Conservation (phyloP, 1,140 invertebrate genomes). For the Platyscapa corneri region DNA sequence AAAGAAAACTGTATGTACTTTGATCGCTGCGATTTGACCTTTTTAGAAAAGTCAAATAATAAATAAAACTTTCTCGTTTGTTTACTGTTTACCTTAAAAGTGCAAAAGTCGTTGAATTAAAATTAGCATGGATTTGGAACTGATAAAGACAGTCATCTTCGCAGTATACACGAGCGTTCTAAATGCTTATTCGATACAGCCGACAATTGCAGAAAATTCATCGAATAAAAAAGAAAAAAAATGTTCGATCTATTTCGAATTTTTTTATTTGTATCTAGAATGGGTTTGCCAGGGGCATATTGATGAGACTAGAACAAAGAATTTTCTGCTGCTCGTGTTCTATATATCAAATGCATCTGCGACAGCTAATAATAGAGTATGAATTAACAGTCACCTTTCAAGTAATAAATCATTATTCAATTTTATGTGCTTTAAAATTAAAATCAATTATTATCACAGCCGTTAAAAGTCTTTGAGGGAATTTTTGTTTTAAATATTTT, state of each 20-base stretch:
- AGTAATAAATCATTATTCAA: not conserved
- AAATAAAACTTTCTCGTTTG: constrained; percentile 3
- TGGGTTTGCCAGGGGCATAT: not conserved
- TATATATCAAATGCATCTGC: not conserved
- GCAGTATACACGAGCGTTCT: no score
- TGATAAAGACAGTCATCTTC: not conserved
- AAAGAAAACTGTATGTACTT: not conserved
- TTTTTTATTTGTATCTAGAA: not conserved
- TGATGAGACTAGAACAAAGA: not conserved
- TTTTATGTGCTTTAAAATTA: not conserved
- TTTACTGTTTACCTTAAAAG: not conserved
- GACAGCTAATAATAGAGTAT: not conserved
- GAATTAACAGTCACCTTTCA: not conserved
- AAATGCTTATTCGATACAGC: not conserved
- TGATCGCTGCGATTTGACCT: not conserved
- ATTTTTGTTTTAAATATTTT: no score
- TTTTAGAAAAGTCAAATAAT: not conserved
- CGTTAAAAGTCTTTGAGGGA: not conserved
- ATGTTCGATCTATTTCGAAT: not conserved
- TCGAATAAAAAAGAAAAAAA: not conserved
- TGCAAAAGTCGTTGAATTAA: not conserved
- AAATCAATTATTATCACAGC: not conserved
- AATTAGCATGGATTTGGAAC: not conserved
- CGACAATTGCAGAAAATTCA: not conserved
- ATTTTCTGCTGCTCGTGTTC: not conserved